phyloP scores from a whole-genome alignment of 2,888 invertebrate genomes.

The Acrocyrtus sp. region DNA sequence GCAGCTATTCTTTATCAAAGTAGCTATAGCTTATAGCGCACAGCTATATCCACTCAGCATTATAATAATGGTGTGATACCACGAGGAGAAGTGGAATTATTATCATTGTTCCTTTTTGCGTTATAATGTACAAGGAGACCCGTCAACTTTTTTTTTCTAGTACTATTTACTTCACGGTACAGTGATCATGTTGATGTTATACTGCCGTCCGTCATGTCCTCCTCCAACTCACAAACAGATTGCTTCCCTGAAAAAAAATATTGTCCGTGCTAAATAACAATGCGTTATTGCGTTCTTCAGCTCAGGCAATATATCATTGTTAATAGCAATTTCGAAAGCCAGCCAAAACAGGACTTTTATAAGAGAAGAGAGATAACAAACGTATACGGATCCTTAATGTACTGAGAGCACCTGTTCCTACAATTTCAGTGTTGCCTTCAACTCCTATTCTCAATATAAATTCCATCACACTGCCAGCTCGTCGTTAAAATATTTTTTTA shows the following conservation, averaged over 20 bases:
- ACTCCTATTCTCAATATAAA: too few species aligned
- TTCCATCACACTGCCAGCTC: too few species aligned
- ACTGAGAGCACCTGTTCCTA: too few species aligned
- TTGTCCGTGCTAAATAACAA: slow-evolving; percentile 59
- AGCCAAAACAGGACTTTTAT: too few species aligned
- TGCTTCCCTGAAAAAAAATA: slow-evolving; percentile 50
- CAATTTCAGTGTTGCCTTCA: too few species aligned
- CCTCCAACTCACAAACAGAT: slow-evolving; percentile 16
- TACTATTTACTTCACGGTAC: slow-evolving; percentile 60
- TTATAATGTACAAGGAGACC: slow-evolving; percentile 13
- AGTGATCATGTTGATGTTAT: slow-evolving; percentile 58
- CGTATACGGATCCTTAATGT: too few species aligned
- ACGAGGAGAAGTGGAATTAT: slow-evolving; percentile 20
- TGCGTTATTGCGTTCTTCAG: slow-evolving; percentile 33
- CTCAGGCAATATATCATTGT: slow-evolving; percentile 41
- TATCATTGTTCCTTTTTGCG: slow-evolving; percentile 24
- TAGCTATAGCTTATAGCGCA: background rate
- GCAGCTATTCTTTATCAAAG: too few species aligned
- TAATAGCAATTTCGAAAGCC: slow-evolving; percentile 53
- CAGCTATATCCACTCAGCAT: background rate
- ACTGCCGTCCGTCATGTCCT: slow-evolving; percentile 43
- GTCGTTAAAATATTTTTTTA: too few species aligned
- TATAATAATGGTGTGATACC: background rate
- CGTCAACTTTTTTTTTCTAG: too few species aligned
- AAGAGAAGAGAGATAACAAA: too few species aligned